Evolutionary conservation across 2,888 invertebrate species (phyloP).

Genomic region (Idaea aversata): DNA sequence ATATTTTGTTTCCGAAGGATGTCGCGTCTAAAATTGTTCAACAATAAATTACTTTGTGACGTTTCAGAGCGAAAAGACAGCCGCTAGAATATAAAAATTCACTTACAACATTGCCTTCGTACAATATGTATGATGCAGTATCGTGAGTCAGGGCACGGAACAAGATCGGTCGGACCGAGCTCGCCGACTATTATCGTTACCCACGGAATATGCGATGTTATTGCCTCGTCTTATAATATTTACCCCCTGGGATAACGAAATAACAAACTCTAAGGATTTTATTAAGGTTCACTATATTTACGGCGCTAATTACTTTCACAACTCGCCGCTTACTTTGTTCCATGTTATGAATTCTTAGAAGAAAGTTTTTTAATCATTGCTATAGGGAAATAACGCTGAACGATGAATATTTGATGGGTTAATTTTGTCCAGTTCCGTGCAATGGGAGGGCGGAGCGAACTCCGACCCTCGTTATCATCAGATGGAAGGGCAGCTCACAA

Average conservation of each 20-base stretch:
- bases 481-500: constrained; percentile 81
- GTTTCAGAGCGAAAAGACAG: constrained; percentile 22
- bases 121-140: constrained; percentile 39
- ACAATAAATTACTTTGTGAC: constrained; percentile 3
- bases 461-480: constrained; percentile 75
- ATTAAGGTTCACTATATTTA: constrained; percentile 8
- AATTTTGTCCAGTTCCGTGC: constrained; percentile 67
- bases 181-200: constrained; percentile 38
- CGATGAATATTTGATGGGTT: neutral
- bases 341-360: neutral
- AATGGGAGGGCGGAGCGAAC: constrained; percentile 82
- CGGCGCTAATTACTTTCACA: neutral
- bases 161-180: constrained; percentile 24
- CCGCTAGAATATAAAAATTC: constrained; percentile 32
- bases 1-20: neutral
- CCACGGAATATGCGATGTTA: constrained; percentile 32
- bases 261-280: constrained; percentile 8
- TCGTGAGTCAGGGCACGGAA: constrained; percentile 39
- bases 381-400: neutral
- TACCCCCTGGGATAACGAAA: constrained; percentile 24
- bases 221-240: constrained; percentile 35
- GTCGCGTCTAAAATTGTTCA: neutral
- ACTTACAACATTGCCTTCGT: constrained; percentile 34
- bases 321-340: neutral
- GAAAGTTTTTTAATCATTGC: neutral